phyloP scores from a whole-genome alignment of 2,888 invertebrate genomes.

The Apodemia zela region DNA sequence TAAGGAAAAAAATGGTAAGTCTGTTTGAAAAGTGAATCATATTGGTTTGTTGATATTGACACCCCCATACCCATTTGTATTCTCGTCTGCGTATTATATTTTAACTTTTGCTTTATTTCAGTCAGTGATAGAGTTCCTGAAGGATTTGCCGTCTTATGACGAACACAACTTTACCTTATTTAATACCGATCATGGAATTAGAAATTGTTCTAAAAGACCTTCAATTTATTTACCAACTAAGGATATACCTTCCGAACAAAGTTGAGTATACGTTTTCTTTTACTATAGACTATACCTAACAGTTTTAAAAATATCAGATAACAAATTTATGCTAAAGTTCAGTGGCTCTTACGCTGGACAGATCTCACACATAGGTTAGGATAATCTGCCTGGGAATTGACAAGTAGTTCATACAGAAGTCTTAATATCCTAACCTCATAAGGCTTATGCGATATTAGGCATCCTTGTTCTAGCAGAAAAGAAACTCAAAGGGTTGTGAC shows the following conservation, averaged over 20 bases:
- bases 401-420: too few species aligned
- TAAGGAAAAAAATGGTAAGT: constrained; percentile 11
- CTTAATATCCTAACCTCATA: too few species aligned
- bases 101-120: constrained; percentile 57
- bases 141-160: constrained; percentile 94
- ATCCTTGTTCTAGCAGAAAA: too few species aligned
- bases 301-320: too few species aligned
- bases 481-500: too few species aligned
- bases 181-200: constrained; percentile 91
- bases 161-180: constrained; percentile 95
- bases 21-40: neutral
- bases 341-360: neutral
- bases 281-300: neutral
- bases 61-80: constrained; percentile 20
- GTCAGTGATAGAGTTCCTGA: constrained; percentile 94
- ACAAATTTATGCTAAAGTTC: neutral
- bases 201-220: constrained; percentile 91
- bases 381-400: too few species aligned
- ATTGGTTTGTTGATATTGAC: constrained; percentile 14
- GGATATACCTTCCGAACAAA: constrained; percentile 95
- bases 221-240: constrained; percentile 96
- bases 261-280: constrained; percentile 77
- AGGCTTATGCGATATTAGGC: too few species aligned
- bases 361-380: neutral
- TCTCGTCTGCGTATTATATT: constrained; percentile 29